Base-by-base conservation (phyloP, 2,888 invertebrate species). In the Gonocerus acuteangulatus region DNA sequence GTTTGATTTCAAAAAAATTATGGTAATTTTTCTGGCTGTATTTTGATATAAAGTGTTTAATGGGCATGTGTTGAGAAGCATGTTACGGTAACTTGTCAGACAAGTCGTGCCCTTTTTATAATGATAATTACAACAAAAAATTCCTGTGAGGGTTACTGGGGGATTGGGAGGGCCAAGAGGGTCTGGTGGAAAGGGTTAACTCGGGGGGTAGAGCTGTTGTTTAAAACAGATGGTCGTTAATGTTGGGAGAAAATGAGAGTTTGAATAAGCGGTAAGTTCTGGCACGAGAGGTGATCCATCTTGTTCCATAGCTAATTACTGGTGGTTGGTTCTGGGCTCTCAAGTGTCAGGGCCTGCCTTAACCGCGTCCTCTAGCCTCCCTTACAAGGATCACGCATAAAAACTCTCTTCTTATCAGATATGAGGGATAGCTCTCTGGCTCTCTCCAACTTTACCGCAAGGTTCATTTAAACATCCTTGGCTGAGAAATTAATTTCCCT, bases 161-260 rank as follows among this genome's bases (percentile, higher is more conserved):
- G 18, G 27, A 32, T n/a, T 2, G 21, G 22, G 18, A 16, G 6
- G 39, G 36, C n/a, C 13, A n/a, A n/a, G 23, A 18, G 49, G 32
- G 2, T 15, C n/a, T n/a, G 13, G 27, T 2, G 22, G 23, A 15
- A 1, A 7, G 34, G 2, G 32, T 15, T 16, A 4, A 34, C 32
- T 32, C 32, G 19, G n/a, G 34, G 11, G 36, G 16, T 18, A 36
- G 19, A 52, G 52, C 52, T 39, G 34, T 52, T 52, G 52, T 52
- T 52, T 52, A 52, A 52, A 52, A 52, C 52, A 52, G 52, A 52
- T 52, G 52, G 52, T 39, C 52, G 52, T 52, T 52, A 52, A 52
- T 52, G 52, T 52, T 52, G 52, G 34, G 52, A 39, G 36, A 52
- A 52, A 52, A 52, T 52, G 52, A 52, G 52, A 52, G 52, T 52